Evolutionary conservation across 2,888 invertebrate genomes (phyloP).

Genomic region (Agonum fuliginosum): DNA sequence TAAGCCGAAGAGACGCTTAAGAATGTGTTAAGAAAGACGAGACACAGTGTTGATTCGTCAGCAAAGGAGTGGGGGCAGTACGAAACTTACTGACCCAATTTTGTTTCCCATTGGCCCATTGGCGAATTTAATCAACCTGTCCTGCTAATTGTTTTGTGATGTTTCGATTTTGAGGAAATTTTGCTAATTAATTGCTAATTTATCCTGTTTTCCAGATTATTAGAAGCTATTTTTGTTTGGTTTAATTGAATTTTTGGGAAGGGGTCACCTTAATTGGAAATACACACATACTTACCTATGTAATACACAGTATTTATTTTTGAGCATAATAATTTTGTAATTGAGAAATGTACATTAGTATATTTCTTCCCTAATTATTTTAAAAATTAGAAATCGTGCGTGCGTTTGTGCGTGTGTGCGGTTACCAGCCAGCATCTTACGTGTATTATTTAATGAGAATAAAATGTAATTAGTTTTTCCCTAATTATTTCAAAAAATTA

Average conservation of each 20-base stretch:
- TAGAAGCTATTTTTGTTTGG: neutral
- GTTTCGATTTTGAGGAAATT: too few relatives aligned
- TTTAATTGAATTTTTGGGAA: too few relatives aligned
- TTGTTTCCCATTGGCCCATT: constrained; percentile 28
- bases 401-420: too few relatives aligned
- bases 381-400: too few relatives aligned
- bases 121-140: constrained; percentile 33
- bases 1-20: constrained; percentile 4
- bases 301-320: neutral
- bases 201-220: neutral
- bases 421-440: too few relatives aligned
- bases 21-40: constrained; percentile 15
- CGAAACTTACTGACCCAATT: constrained; percentile 46
- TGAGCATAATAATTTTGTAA: too few relatives aligned
- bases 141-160: too few relatives aligned
- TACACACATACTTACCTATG: neutral
- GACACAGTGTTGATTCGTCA: constrained; percentile 44
- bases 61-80: constrained; percentile 23
- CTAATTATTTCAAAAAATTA: too few relatives aligned
- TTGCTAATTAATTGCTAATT: neutral
- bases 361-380: too few relatives aligned
- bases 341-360: too few relatives aligned
- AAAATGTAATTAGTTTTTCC: too few relatives aligned
- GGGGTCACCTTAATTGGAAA: neutral
- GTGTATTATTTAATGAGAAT: too few relatives aligned